Percentiles rank a stretch among this genome's conserved stretches.
Evolutionary conservation across 2,797 vertebrate species (phyloP).

Genomic region (Poeciliopsis turneri): DNA sequence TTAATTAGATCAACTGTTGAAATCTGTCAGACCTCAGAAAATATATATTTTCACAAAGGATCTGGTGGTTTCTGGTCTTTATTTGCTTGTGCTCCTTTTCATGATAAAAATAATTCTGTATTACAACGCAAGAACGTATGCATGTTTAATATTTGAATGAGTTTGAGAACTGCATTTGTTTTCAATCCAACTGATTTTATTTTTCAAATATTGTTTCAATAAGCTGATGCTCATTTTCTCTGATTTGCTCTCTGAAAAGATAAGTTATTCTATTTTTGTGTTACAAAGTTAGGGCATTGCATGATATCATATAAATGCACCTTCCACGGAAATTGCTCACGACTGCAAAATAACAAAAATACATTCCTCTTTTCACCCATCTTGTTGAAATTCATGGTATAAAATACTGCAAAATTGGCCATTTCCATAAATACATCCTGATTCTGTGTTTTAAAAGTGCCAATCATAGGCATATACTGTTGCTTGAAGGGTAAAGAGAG

Average conservation of each 20-base stretch:
- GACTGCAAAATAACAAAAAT: conserved; percentile 7
- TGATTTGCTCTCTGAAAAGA: background rate
- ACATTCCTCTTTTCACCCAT: background rate
- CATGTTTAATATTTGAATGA: background rate
- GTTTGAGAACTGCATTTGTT: background rate
- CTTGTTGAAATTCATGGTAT: conserved; percentile 8
- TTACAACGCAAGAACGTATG: background rate
- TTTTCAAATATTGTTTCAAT: background rate
- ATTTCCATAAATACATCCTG: background rate
- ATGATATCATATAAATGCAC: background rate
- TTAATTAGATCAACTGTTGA: background rate
- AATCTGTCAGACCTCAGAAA: background rate
- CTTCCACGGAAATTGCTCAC: conserved; percentile 7
- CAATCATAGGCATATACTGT: conserved; percentile 33
- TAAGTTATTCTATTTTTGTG: background rate
- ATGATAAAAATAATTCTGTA: background rate
- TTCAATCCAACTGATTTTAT: background rate
- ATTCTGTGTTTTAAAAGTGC: conserved; percentile 21
- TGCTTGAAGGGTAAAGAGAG: conserved; percentile 50
- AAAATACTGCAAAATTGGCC: background rate
- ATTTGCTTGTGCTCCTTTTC: background rate
- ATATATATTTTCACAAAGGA: background rate
- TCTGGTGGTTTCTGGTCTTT: background rate
- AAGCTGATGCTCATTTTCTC: background rate
- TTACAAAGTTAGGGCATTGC: background rate